Conservation (phyloP, 2,888 invertebrate species). For the Deilephila porcellus region DNA sequence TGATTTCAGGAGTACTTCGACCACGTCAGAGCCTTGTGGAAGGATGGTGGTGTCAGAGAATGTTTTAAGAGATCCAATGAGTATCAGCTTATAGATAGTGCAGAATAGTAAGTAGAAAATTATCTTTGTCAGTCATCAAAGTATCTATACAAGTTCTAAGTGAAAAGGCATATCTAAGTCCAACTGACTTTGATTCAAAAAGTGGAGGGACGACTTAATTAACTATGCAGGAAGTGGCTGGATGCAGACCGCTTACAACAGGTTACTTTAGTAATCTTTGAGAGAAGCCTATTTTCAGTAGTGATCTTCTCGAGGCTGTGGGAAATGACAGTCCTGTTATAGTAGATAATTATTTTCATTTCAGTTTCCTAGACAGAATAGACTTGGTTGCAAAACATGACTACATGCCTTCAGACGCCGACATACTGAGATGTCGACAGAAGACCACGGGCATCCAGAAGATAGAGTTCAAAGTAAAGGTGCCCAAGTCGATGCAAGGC, state of each 20-base stretch:
- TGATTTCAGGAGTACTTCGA: constrained; percentile 89
- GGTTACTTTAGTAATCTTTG: too few species aligned
- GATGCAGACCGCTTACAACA: too few species aligned
- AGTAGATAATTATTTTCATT: constrained; percentile 40
- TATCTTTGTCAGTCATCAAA: not conserved
- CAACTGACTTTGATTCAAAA: too few species aligned
- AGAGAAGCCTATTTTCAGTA: too few species aligned
- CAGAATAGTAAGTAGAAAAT: constrained; percentile 89
- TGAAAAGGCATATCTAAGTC: too few species aligned
- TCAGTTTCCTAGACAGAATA: constrained; percentile 90
- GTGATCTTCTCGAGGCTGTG: too few species aligned
- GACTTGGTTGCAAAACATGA: constrained; percentile 85
- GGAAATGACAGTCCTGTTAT: not conserved
- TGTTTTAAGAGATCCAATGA: constrained; percentile 89
- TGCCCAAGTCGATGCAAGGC: constrained; percentile 88
- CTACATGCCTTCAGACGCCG: constrained; percentile 90
- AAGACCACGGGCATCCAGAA: constrained; percentile 90
- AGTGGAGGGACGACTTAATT: too few species aligned
- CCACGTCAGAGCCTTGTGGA: constrained; percentile 87
- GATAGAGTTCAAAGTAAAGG: constrained; percentile 89
- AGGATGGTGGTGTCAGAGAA: constrained; percentile 88
- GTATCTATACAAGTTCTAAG: too few species aligned
- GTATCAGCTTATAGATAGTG: constrained; percentile 91
- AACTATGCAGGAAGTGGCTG: too few species aligned
- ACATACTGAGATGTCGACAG: constrained; percentile 90